Conservation (phyloP, 2,888 invertebrate species). For the Caenorhabditis auriculariae region DNA sequence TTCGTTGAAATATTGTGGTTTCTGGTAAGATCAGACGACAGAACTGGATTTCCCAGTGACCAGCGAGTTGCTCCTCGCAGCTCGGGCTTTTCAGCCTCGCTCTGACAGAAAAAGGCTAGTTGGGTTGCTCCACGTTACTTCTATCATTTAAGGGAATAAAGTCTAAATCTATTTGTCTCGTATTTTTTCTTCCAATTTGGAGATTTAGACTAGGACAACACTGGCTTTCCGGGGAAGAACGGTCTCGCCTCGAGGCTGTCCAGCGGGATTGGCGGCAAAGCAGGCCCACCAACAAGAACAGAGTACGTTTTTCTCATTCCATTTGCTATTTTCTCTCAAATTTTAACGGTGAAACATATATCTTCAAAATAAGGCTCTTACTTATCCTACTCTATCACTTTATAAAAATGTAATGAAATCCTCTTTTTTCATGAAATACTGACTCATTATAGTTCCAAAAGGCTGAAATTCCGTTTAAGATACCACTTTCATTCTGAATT, state of each 20-base stretch:
- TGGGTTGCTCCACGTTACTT: no score
- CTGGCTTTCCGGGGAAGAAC: constrained; percentile 56
- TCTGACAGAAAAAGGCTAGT: constrained; percentile 28
- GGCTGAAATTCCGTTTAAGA: no score
- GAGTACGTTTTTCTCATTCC: not conserved
- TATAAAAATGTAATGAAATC: no score
- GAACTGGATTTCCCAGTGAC: constrained; percentile 26
- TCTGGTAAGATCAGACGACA: no score
- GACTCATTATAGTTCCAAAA: no score
- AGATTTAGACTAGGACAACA: constrained; percentile 33
- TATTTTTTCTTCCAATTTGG: not conserved
- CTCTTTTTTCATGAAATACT: no score
- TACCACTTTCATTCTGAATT: no score
- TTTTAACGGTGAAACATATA: not conserved
- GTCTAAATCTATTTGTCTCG: no score
- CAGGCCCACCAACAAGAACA: constrained; percentile 51
- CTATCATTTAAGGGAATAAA: no score
- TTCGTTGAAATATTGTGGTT: no score
- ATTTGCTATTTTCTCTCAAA: not conserved
- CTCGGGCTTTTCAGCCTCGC: constrained; percentile 21
- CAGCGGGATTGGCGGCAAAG: constrained; percentile 60
- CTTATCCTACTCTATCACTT: no score
- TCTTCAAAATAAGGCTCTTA: not conserved
- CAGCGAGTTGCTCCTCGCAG: constrained; percentile 21
- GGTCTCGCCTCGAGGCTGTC: constrained; percentile 59